Evolutionary conservation across 2,113 vertebrate genomes (phyloP).

Genomic region (Cepphus grylle): DNA sequence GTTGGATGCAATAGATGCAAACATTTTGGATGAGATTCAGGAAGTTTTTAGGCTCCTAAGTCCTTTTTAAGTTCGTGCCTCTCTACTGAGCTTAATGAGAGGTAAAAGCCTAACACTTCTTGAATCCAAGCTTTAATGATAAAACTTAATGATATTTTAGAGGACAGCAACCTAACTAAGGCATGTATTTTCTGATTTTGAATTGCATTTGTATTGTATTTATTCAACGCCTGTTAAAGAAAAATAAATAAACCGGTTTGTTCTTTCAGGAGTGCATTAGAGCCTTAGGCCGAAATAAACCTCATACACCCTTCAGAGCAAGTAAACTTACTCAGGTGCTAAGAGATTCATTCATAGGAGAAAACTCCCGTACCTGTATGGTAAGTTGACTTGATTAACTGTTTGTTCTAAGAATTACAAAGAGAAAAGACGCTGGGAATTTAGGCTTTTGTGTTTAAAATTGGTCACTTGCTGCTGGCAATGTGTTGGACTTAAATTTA

Average conservation of each 20-base stretch:
- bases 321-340: slow-evolving; percentile 98
- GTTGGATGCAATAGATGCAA: background rate
- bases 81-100: background rate
- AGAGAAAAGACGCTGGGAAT: background rate
- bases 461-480: background rate
- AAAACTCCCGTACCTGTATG: slow-evolving; percentile 98
- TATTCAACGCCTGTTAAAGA: background rate
- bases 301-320: slow-evolving; percentile 95
- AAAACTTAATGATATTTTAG: background rate
- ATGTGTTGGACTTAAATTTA: background rate
- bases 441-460: background rate
- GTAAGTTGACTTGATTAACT: slow-evolving; percentile 71
- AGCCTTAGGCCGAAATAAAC: slow-evolving; percentile 94
- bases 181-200: background rate
- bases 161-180: background rate
- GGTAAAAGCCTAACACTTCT: background rate
- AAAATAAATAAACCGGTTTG: background rate
- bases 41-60: background rate
- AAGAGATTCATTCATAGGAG: slow-evolving; percentile 96
- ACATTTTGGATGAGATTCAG: background rate
- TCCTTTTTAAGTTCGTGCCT: background rate
- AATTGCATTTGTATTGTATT: background rate
- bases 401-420: background rate
- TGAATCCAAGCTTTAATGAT: background rate
- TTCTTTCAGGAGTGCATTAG: slow-evolving; percentile 91